A percentile compares a stretch with the other conserved stretches of the same genome.
Evolutionary conservation across 2,888 invertebrate genomes (phyloP).

Genomic region (Acleris holmiana): DNA sequence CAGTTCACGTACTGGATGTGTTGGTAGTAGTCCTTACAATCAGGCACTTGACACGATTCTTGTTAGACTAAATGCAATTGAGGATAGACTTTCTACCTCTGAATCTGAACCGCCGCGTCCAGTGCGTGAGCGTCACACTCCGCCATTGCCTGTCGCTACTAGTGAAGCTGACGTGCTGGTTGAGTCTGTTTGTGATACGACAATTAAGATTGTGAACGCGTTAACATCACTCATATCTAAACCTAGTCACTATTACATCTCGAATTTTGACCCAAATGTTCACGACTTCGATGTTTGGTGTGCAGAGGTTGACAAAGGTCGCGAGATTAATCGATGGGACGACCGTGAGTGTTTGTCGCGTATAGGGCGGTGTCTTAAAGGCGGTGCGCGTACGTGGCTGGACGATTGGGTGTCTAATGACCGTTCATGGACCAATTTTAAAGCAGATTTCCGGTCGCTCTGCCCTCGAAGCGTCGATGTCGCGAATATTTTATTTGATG

Average conservation of each 20-base stretch:
- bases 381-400: slow-evolving; percentile 15
- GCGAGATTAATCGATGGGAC: not conserved
- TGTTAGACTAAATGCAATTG: not conserved
- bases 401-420: slow-evolving; percentile 26
- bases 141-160: not conserved
- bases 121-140: not conserved
- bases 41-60: not conserved
- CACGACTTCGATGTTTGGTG: slow-evolving; percentile 40
- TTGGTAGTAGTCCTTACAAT: not conserved
- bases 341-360: slow-evolving; percentile 12
- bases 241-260: slow-evolving; percentile 15
- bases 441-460: slow-evolving; percentile 19
- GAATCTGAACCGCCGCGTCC: not conserved
- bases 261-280: slow-evolving; percentile 32
- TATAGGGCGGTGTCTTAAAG: slow-evolving; percentile 6
- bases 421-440: slow-evolving; percentile 26
- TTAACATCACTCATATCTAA: not conserved
- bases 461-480: slow-evolving; percentile 19
- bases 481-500: slow-evolving; percentile 21
- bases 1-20: not conserved
- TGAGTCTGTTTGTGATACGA: not conserved
- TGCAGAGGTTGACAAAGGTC: slow-evolving; percentile 37
- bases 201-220: not conserved
- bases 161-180: not conserved
- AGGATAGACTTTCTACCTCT: not conserved